Evolutionary conservation across 2,113 vertebrate species (phyloP).

Genomic region (Salvator merianae): DNA sequence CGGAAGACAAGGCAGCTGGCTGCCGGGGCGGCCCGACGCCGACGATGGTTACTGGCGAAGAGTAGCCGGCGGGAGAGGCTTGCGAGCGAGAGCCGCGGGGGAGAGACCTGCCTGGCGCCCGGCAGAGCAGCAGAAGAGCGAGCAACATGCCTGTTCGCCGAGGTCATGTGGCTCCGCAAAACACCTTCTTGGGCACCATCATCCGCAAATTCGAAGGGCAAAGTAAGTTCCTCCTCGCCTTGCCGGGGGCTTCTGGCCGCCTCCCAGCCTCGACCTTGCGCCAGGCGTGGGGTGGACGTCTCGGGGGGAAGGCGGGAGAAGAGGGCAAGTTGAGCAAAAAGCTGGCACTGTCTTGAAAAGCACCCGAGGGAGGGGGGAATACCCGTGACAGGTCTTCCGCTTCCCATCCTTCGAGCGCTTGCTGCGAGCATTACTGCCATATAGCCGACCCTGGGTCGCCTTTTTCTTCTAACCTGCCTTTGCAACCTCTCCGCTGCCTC

Average conservation of each 20-base stretch:
- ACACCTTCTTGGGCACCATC: conserved; percentile 97
- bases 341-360: background rate
- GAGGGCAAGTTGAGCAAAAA: background rate
- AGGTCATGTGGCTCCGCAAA: conserved; percentile 99
- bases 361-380: background rate
- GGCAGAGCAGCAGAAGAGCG: background rate
- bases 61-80: background rate
- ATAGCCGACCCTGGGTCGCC: background rate
- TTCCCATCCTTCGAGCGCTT: background rate
- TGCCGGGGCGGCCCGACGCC: background rate
- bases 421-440: background rate
- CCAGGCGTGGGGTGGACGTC: background rate
- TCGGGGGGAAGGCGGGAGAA: background rate
- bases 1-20: conserved; percentile 58
- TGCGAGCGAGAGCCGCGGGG: background rate
- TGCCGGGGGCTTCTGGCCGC: no score
- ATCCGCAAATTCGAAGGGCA: conserved; percentile 99
- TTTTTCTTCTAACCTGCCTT: conserved; percentile 10
- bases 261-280: conserved; percentile 36
- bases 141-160: conserved; percentile 96
- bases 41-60: no score
- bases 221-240: conserved; percentile 85
- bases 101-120: conserved; percentile 60
- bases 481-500: conserved; percentile 7
- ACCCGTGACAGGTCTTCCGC: background rate